Evolutionary conservation across 2,888 invertebrate species (phyloP), one percentile per base, ranked within the genome.

Genomic region (Acheta domesticus): DNA sequence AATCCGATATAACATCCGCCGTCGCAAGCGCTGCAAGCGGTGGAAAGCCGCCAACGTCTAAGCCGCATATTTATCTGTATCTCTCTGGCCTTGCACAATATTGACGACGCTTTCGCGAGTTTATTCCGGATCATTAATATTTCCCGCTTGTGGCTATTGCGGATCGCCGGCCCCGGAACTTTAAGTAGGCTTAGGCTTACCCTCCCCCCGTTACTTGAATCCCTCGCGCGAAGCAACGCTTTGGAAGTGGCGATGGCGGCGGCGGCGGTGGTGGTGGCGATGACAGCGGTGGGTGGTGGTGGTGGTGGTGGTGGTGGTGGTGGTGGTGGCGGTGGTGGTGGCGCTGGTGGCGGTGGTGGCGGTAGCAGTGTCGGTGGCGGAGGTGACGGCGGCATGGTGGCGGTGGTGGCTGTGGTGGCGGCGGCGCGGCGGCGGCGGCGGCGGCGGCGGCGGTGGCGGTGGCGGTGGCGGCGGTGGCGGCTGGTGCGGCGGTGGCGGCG

Each of bases 61-160:
- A 62, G 62, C 62, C 62, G 16, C 16, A 62, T 62, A 62, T 62
- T 62, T 62, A 62, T 62, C 62, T 62, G 62, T 62, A 62, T 62
- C 62, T 62, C 62, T 62, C 8, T n/a, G 62, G 14, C 62, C 62
- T 62, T 4, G 62, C 62, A 62, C 62, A 62, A 62, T 62, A 62
- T 62, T 62, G 62, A 62, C 62, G 62, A 62, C 62, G 62, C 62
- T 5, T 11, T 11, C 62, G 62, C 62, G n/a, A 62, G 62, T 62
- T 62, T 62, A 62, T 62, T 62, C 62, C 62, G 62, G 62, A 62
- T 62, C 62, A 62, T 62, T 62, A 62, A 62, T 62, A 62, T 62
- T 62, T 62, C 62, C n/a, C 62, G 62, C 62, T 62, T 62, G 62
- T n/a, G 62, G 62, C 62, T 14, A 62, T 62, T 62, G 62, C 62